A percentile compares a stretch with the other conserved stretches of the same genome.
phyloP scores from a whole-genome alignment of 2,797 vertebrate genomes.

The Atherinosoma microstoma region DNA sequence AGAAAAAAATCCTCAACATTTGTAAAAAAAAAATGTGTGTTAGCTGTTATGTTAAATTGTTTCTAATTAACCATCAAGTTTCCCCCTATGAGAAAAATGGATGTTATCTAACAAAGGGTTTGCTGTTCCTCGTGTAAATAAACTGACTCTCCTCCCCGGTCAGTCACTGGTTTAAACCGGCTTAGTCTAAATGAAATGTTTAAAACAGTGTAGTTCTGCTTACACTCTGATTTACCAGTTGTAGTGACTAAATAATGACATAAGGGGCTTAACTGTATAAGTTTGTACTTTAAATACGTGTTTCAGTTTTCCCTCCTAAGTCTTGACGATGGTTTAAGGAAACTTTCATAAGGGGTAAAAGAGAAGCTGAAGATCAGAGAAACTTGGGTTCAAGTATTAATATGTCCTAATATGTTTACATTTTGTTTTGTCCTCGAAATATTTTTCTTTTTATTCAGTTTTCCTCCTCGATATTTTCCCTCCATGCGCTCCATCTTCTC shows the following conservation, averaged over 20 bases:
- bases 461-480: neutral
- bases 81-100: neutral
- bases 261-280: neutral
- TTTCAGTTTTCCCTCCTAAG: neutral
- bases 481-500: neutral
- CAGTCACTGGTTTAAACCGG: too few relatives aligned
- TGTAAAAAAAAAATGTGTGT: neutral
- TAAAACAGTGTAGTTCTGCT: too few relatives aligned
- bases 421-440: neutral
- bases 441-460: neutral
- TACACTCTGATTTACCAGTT: too few relatives aligned
- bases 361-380: too few relatives aligned
- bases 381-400: too few relatives aligned
- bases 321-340: neutral
- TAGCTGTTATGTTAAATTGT: neutral
- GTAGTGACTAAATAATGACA: neutral
- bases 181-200: neutral
- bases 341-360: neutral
- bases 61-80: neutral
- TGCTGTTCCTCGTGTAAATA: too few relatives aligned
- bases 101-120: neutral
- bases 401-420: too few relatives aligned
- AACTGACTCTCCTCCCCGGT: neutral
- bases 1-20: too few relatives aligned
- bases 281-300: too few relatives aligned